A percentile compares a stretch with the other conserved stretches of the same genome.
Conservation (phyloP, 2,113 vertebrate species). For the Opisthocomus hoazin region DNA sequence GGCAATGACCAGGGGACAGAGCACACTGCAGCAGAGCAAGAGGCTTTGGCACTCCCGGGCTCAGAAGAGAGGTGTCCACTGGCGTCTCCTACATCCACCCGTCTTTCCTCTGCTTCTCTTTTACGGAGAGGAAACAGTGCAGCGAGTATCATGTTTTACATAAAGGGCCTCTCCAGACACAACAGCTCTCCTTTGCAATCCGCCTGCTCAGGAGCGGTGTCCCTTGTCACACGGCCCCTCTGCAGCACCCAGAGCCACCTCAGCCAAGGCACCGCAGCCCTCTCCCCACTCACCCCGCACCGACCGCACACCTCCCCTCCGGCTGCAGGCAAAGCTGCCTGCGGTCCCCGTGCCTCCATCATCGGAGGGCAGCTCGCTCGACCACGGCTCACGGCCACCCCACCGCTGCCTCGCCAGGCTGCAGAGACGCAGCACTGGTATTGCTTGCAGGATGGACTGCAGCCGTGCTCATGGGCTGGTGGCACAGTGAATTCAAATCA, state of each 20-base stretch:
- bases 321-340: accelerated
- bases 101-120: not conserved
- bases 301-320: not conserved
- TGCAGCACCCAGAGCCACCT: not conserved
- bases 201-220: not conserved
- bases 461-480: accelerated
- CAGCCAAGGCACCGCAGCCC: accelerated
- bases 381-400: accelerated
- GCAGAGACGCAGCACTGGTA: too few relatives aligned
- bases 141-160: not conserved
- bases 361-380: accelerated
- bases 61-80: not conserved
- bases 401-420: not conserved
- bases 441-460: too few relatives aligned
- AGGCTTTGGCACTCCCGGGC: not conserved
- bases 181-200: not conserved
- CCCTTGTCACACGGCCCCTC: not conserved
- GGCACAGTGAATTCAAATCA: not conserved
- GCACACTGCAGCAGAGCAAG: not conserved
- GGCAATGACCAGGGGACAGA: not conserved
- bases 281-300: not conserved
- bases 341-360: not conserved
- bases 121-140: not conserved
- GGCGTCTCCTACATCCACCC: not conserved
- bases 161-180: not conserved